Evolutionary conservation across 2,888 invertebrate species (phyloP), one percentile per base, ranked within the genome.

Genomic region (Prenolepis imparis): DNA sequence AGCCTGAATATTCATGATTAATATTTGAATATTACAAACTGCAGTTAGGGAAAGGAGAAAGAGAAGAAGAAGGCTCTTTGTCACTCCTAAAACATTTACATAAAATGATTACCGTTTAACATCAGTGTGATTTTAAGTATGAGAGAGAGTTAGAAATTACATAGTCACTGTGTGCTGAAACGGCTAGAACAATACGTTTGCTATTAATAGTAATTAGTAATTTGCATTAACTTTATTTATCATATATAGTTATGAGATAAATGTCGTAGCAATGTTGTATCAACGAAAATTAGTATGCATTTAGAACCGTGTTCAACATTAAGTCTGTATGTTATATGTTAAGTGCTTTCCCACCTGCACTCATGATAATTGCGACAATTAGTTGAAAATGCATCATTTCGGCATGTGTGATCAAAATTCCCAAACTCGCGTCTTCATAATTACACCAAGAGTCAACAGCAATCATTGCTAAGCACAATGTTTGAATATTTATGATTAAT

Each of bases 1-100:
- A 39, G 28, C 24, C 21, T 77, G 77, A 77, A 77, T 77, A 77
- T 77, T 77, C 77, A 68, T 77, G 68, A 68, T 77, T 77, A 68
- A 68, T 55, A 77, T 77, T 68, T 57, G 77, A 77, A 77, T 77
- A 77, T 77, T 57, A 68, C 55, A 68, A 77, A 77, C 28, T 57
- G 70, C 55, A 67, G 28, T 39, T n/a, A 39, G 28, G 48, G 52
- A 55, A 39, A 15, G 18, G 18, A n/a, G 63, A 12, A 12, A 63
- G n/a, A 12, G 44, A 15, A 63, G n/a, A 39, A 32, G 11, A 41
- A 12, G 15, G 15, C 39, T 57, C 41, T 77, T 67, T 55, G 28
- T 57, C 68, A 41, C 15, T 39, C 21, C n/a, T 41, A 32, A 39
- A 77, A 77, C 55, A 41, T 55, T 39, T n/a, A 21, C 64, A 24